Base-by-base conservation (phyloP, 2,888 invertebrate species). In the Calliopum simillimum region DNA sequence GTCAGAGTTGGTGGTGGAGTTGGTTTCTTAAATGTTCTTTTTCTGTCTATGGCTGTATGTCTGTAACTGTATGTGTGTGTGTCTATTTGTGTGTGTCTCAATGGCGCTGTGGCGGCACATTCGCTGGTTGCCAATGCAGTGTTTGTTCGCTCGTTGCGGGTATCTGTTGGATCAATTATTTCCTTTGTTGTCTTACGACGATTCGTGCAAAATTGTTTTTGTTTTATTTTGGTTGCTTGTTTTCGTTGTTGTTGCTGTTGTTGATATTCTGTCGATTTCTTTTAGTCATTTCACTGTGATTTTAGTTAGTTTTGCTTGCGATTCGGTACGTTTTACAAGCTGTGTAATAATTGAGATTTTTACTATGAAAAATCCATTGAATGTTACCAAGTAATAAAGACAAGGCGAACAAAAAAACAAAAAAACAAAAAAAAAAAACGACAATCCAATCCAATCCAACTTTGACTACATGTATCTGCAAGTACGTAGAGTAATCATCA, bases 141-240 rank as follows among this genome's bases (percentile, higher is more conserved):
- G 19, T 33, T 63, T 16, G 63, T 49, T 66, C 65, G 55, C 43
- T 66, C 64, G 44, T 19, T 47, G 58, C 56, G 12, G 19, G 58
- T 67, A 58, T 67, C 66, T 58, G 58, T 47, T 67, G 66, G 66
- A 67, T 67, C 56, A 67, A 67, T 67, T 67, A 58, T 67, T 65
- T 55, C 44, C 23, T 65, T 55, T 53, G 55, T 65, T 65, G 53
- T 65, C 13, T 21, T 21, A 51, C 19, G 21, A 51, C 19, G 23
- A 12, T 23, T 23, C 53, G 23, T 53, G 53, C 53, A 53, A 53
- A 23, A 56, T 56, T 12, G 33, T 33, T 33, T 56, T 56, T 56
- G 21, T 23, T 55, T 56, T 56, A 21, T 21, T 56, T 56, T 21
- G 16, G 53, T n/a, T n/a, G 3, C 11, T 53, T 53, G 14, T 53